phyloP scores from a whole-genome alignment of 2,797 vertebrate genomes.

The Selene dorsalis region DNA sequence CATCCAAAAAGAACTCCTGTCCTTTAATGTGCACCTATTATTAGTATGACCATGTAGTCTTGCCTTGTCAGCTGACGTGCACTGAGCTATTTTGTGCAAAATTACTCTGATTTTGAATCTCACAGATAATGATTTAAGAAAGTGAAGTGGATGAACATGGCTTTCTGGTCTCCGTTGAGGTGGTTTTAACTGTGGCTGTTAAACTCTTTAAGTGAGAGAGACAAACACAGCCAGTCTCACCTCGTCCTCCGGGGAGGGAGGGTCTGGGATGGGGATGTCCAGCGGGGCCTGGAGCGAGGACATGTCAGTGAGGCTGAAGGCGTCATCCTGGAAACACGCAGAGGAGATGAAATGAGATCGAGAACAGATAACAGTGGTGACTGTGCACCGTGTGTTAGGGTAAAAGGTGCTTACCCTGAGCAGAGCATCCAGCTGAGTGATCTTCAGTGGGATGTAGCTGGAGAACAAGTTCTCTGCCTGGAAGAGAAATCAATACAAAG shows the following conservation, averaged over 20 bases:
- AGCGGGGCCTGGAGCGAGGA: slow-evolving; percentile 84
- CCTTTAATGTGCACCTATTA: no score
- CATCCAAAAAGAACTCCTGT: no score
- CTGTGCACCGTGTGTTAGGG: not conserved
- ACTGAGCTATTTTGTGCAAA: no score
- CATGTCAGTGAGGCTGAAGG: slow-evolving; percentile 84
- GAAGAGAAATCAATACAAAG: not conserved
- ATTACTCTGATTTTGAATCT: no score
- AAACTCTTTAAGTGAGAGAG: not conserved
- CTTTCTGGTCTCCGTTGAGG: not conserved
- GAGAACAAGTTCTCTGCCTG: slow-evolving; percentile 89
- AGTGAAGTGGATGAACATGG: no score
- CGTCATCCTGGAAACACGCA: slow-evolving; percentile 80
- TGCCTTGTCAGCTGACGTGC: no score
- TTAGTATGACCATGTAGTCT: no score
- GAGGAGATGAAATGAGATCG: not conserved
- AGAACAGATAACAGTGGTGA: not conserved
- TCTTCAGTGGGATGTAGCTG: slow-evolving; percentile 86
- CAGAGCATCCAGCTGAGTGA: slow-evolving; percentile 84
- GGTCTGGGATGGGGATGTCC: slow-evolving; percentile 94
- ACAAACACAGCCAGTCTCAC: slow-evolving; percentile 64
- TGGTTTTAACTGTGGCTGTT: not conserved
- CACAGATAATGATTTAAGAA: no score
- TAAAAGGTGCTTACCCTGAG: slow-evolving; percentile 79
- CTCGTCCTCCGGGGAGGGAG: slow-evolving; percentile 88